A percentile compares a stretch with the other conserved stretches of the same genome.
Conservation (phyloP, 2,797 vertebrate genomes). For the Naso thynnoides region DNA sequence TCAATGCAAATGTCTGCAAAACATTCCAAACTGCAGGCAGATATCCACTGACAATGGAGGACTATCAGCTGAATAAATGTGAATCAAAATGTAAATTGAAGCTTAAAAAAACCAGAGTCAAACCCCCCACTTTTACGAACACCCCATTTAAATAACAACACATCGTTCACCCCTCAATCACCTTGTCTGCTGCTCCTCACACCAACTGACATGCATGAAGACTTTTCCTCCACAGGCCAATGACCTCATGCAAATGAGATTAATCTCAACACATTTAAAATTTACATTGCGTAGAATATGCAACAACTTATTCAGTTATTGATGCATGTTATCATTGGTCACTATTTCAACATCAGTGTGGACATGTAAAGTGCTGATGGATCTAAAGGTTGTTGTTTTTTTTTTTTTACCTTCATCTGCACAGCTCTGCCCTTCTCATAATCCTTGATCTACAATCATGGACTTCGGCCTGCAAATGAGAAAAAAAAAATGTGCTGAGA, state of each 20-base stretch:
- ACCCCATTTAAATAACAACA: not conserved
- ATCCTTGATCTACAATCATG: slow-evolving; percentile 73
- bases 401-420: slow-evolving; percentile 62
- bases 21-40: not conserved
- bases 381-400: too few relatives aligned
- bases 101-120: not conserved
- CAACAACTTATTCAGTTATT: too few relatives aligned
- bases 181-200: not conserved
- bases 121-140: not conserved
- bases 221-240: not conserved
- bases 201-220: not conserved
- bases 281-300: too few relatives aligned
- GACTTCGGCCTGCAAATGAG: slow-evolving; percentile 78
- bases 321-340: not conserved
- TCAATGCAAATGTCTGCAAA: not conserved
- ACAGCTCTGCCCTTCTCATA: slow-evolving; percentile 49
- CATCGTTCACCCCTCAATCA: not conserved
- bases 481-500: not conserved
- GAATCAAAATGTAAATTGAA: slow-evolving; percentile 3
- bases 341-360: not conserved
- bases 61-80: not conserved
- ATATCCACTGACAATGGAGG: not conserved
- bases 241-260: not conserved
- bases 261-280: not conserved
- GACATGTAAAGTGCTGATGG: not conserved